These are phyloP conservation scores for Atta cephalotes DNA, from an alignment of 1,140 invertebrate species.

Conservation along the genomic window DNA sequence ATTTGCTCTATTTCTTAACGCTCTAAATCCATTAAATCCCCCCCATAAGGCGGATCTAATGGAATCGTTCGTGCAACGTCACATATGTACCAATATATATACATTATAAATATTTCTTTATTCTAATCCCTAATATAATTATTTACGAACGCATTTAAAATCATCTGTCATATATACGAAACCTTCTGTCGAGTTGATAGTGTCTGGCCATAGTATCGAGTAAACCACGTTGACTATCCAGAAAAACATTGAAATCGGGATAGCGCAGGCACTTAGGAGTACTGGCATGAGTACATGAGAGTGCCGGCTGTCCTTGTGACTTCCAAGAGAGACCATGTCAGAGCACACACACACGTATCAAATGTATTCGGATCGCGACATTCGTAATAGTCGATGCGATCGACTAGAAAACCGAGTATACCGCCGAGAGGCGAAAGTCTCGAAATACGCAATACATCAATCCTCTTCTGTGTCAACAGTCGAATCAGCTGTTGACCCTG, in stretches of 20 bases:
- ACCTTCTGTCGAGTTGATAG: conserved; percentile 87
- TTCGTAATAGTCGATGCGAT: not conserved
- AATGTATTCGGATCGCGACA: not conserved
- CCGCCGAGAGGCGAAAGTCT: not conserved
- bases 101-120: not conserved
- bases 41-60: not conserved
- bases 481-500: not conserved
- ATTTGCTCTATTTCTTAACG: too few relatives aligned
- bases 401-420: too few relatives aligned
- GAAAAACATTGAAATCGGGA: conserved; percentile 91
- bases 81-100: not conserved
- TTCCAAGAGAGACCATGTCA: conserved; percentile 40
- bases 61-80: not conserved
- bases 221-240: conserved; percentile 91
- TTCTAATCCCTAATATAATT: not conserved
- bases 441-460: not conserved
- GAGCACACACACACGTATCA: too few relatives aligned
- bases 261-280: conserved; percentile 88
- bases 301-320: conserved; percentile 21
- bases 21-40: too few relatives aligned
- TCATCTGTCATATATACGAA: conserved; percentile 43
- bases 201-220: conserved; percentile 86
- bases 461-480: not conserved
- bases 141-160: not conserved
- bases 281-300: conserved; percentile 87